These are phyloP conservation scores for Coecobrya sp. DNA, from an alignment of 2,888 invertebrate genomes.

Conservation along the genomic window DNA sequence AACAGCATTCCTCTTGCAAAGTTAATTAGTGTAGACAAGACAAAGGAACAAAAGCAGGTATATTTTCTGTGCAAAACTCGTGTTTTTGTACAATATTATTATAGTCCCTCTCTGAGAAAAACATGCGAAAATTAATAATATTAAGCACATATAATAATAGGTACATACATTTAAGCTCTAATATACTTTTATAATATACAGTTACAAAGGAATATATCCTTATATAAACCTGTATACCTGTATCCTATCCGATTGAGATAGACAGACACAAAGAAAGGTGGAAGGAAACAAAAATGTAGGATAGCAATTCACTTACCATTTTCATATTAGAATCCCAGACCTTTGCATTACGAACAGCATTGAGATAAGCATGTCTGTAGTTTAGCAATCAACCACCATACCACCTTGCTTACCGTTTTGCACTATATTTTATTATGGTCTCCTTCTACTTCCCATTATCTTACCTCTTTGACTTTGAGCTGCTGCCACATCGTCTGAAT, in stretches of 20 bases:
- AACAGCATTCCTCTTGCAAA: not conserved
- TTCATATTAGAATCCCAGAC: conserved; percentile 58
- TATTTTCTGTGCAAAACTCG: not conserved
- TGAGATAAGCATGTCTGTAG: not conserved
- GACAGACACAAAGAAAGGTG: not conserved
- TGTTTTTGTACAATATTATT: not conserved
- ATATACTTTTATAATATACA: no score
- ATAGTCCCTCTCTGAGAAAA: not conserved
- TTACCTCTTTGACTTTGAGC: conserved; percentile 28
- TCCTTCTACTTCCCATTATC: conserved; percentile 15
- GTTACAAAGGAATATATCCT: no score
- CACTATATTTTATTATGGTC: not conserved
- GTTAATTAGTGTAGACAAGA: not conserved
- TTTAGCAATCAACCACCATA: not conserved
- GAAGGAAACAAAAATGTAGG: conserved; percentile 2
- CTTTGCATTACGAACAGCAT: conserved; percentile 50
- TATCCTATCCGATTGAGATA: not conserved
- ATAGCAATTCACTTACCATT: conserved; percentile 38
- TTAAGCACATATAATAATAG: not conserved
- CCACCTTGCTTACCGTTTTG: not conserved
- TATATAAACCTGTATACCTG: no score
- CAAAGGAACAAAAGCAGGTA: not conserved
- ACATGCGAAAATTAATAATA: not conserved
- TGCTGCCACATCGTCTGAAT: conserved; percentile 7
- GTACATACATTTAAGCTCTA: not conserved